These are phyloP conservation scores for Tetrapedia diversipes DNA, from an alignment of 2,888 invertebrate species.

Conservation along the genomic window DNA sequence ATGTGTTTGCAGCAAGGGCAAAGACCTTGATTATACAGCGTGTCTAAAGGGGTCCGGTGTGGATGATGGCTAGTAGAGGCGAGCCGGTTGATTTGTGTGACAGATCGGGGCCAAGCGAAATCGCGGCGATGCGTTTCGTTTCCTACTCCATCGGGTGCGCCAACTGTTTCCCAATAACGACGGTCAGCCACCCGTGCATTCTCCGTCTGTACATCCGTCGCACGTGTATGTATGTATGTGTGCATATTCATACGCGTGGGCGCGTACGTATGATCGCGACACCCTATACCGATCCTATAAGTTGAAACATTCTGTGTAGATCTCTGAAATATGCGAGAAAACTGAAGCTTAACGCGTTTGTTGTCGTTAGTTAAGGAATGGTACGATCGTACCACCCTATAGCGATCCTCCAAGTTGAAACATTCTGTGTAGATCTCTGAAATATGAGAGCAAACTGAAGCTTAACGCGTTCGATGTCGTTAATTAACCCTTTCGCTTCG, in stretches of 20 bases:
- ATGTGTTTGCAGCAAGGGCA: conserved; percentile 42
- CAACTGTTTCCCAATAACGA: conserved; percentile 79
- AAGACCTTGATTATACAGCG: conserved; percentile 54
- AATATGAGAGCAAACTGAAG: no score
- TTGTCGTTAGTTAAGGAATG: no score
- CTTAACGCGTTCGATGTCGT: no score
- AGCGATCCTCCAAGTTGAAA: no score
- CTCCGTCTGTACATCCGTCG: conserved; percentile 15
- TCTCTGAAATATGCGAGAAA: no score
- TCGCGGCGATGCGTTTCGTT: conserved; percentile 76
- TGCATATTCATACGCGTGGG: conserved; percentile 27
- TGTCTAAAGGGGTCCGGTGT: conserved; percentile 44
- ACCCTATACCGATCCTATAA: no score
- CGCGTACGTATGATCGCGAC: neutral
- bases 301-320: no score
- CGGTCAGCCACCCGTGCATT: conserved; percentile 51
- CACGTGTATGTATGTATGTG: neutral
- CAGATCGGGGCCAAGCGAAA: conserved; percentile 77
- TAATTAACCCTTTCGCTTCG: no score
- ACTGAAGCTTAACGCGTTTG: no score
- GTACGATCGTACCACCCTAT: no score
- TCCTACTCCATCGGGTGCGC: conserved; percentile 65
- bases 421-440: no score
- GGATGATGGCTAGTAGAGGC: conserved; percentile 42
- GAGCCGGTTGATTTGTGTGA: conserved; percentile 78